These are phyloP conservation scores for Tragelaphus eurycerus DNA, from an alignment of 2,797 vertebrate genomes.

Conservation along the genomic window DNA sequence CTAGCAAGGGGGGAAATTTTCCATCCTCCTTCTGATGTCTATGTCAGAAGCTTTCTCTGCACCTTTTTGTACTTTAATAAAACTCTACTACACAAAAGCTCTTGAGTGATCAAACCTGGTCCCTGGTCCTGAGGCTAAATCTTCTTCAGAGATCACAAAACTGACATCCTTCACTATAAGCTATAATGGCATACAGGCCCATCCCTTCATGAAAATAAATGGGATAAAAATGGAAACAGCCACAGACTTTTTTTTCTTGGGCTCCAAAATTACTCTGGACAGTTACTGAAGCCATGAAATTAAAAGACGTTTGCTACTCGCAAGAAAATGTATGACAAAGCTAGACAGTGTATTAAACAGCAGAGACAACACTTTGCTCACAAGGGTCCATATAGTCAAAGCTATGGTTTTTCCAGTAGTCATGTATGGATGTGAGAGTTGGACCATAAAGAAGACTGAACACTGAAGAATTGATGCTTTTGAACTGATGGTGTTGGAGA, in stretches of 20 bases:
- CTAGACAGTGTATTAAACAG: background rate
- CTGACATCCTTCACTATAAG: background rate
- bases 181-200: background rate
- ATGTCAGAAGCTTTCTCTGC: background rate
- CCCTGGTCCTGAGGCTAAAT: background rate
- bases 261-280: background rate
- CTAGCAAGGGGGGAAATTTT: background rate
- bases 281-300: background rate
- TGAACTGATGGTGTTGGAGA: background rate
- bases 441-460: background rate
- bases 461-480: background rate
- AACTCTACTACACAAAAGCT: background rate
- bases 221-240: fast-evolving
- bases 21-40: background rate
- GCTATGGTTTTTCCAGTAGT: background rate
- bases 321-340: background rate
- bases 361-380: background rate
- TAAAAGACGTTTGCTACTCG: background rate
- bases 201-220: background rate
- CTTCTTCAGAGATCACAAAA: background rate
- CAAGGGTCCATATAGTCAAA: background rate
- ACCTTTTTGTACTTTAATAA: background rate
- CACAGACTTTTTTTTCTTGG: background rate
- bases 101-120: background rate
- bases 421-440: background rate